A percentile compares a stretch with the other conserved stretches of the same genome.
Conservation (phyloP, 2,113 vertebrate genomes). For the Myotis lucifugus region DNA sequence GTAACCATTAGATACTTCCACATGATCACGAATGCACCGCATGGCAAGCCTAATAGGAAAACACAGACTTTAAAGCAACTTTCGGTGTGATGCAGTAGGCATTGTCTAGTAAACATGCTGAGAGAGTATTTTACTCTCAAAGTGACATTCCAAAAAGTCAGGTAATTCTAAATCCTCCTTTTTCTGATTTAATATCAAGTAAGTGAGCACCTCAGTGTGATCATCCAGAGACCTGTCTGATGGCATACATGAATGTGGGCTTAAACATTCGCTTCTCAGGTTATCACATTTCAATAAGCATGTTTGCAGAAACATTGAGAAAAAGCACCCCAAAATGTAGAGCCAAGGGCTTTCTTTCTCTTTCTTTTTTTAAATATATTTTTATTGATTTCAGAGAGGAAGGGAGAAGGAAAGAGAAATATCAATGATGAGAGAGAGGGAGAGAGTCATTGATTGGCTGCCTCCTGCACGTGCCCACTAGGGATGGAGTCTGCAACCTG, state of each 20-base stretch:
- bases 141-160: slow-evolving; percentile 87
- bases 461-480: no score
- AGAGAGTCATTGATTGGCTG: no score
- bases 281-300: slow-evolving; percentile 83
- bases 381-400: no score
- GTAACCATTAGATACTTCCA: slow-evolving; percentile 55
- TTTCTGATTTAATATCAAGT: slow-evolving; percentile 96
- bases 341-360: slow-evolving; percentile 36
- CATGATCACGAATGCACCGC: not conserved
- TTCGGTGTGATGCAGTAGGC: slow-evolving; percentile 34
- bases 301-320: slow-evolving; percentile 65
- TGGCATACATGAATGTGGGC: slow-evolving; percentile 89
- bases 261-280: slow-evolving; percentile 85
- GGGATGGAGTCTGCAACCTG: no score
- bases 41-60: slow-evolving; percentile 32
- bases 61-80: slow-evolving; percentile 65
- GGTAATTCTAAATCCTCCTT: slow-evolving; percentile 97
- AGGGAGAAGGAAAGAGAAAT: no score
- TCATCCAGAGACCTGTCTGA: slow-evolving; percentile 93
- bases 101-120: slow-evolving; percentile 77
- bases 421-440: no score
- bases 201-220: slow-evolving; percentile 92
- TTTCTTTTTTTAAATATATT: no score
- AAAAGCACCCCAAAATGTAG: slow-evolving; percentile 66
- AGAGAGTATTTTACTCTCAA: slow-evolving; percentile 81